A percentile compares a stretch with the other conserved stretches of the same genome.
Conservation (phyloP, 2,113 vertebrate species). For the Corydoras sp. region DNA sequence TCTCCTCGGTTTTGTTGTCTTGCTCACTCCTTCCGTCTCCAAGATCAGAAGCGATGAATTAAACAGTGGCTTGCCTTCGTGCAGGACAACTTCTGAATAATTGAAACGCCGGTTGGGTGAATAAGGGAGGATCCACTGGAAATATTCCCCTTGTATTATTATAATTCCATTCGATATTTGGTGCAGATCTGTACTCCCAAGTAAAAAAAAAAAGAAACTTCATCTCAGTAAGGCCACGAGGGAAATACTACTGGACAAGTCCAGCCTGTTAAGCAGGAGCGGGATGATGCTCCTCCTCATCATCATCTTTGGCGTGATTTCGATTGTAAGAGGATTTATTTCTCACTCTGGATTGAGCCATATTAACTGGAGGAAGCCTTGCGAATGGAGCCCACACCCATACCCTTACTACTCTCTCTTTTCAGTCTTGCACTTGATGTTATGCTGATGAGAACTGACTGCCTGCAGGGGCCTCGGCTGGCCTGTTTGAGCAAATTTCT, state of each 20-base stretch:
- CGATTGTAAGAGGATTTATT: not conserved
- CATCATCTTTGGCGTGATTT: not conserved
- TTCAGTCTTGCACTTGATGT: constrained; percentile 34
- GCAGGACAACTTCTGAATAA: constrained; percentile 37
- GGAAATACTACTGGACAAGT: not conserved
- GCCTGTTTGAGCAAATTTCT: constrained; percentile 45
- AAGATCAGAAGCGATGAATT: constrained; percentile 40
- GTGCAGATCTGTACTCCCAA: not conserved
- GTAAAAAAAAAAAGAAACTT: not conserved
- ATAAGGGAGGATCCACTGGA: constrained; percentile 22
- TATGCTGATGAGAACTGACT: constrained; percentile 45
- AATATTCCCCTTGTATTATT: constrained; percentile 10
- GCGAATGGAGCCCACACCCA: constrained; percentile 24
- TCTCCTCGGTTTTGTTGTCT: constrained; percentile 27
- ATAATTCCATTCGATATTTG: constrained; percentile 5
- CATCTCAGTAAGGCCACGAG: not conserved
- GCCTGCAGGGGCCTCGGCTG: constrained; percentile 23
- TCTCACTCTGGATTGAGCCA: not conserved
- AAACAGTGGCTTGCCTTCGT: constrained; percentile 35
- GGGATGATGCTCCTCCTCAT: constrained; percentile 6
- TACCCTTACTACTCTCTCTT: constrained; percentile 12
- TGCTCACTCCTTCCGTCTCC: constrained; percentile 27
- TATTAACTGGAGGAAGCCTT: constrained; percentile 19
- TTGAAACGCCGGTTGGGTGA: constrained; percentile 25
- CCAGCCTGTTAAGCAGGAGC: not conserved